A percentile compares a stretch with the other conserved stretches of the same genome.
These are phyloP conservation scores for Sitophilus oryzae DNA, from an alignment of 1,140 invertebrate genomes.

Conservation along the genomic window DNA sequence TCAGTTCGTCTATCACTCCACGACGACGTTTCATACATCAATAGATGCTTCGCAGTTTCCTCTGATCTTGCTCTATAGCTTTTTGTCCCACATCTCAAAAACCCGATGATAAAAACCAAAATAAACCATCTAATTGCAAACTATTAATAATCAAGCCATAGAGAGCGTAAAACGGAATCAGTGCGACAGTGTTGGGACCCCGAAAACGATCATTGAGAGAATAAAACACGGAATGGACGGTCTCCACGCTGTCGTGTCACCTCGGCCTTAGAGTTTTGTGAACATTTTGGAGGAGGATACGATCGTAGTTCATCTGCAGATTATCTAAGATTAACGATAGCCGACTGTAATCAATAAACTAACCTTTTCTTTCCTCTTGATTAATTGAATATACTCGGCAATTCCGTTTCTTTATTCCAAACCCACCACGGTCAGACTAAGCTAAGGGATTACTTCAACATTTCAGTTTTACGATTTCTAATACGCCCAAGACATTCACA, in stretches of 20 bases:
- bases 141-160: constrained; percentile 17
- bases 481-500: too few relatives aligned
- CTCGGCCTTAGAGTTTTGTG: constrained; percentile 32
- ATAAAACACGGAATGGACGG: background rate
- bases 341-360: too few relatives aligned
- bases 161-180: constrained; percentile 27
- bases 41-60: constrained; percentile 37
- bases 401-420: too few relatives aligned
- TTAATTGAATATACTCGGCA: too few relatives aligned
- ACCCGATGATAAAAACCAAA: constrained; percentile 32
- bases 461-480: too few relatives aligned
- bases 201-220: background rate
- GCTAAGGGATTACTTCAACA: too few relatives aligned
- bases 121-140: constrained; percentile 22
- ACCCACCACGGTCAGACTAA: too few relatives aligned
- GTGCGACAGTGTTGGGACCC: constrained; percentile 28
- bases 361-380: too few relatives aligned
- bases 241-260: constrained; percentile 20
- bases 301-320: constrained; percentile 28
- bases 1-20: too few relatives aligned
- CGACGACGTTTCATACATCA: constrained; percentile 23
- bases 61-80: constrained; percentile 40
- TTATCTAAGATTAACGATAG: constrained; percentile 4
- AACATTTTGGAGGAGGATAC: constrained; percentile 40
- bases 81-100: constrained; percentile 40